These are phyloP conservation scores for Pammene fasciana DNA, from an alignment of 2,888 invertebrate genomes.

Conservation along the genomic window DNA sequence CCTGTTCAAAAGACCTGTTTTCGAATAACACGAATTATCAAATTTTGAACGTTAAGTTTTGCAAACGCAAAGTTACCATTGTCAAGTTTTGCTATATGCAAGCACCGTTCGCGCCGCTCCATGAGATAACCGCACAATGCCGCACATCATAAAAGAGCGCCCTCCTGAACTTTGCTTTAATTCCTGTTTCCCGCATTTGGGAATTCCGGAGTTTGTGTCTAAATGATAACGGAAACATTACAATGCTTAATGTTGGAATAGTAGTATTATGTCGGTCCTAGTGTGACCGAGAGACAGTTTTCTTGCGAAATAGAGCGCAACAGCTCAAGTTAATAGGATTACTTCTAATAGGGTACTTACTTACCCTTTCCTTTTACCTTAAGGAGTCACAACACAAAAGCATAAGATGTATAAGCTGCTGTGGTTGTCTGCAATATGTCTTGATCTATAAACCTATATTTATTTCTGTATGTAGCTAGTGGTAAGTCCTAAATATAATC, in stretches of 20 bases:
- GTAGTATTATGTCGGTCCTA: neutral
- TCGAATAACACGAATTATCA: slow-evolving; percentile 50
- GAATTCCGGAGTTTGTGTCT: slow-evolving; percentile 29
- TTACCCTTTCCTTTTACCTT: too few species aligned
- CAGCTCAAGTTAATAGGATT: slow-evolving; percentile 17
- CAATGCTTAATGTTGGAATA: slow-evolving; percentile 13
- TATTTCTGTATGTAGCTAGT: too few species aligned
- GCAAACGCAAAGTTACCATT: slow-evolving; percentile 52
- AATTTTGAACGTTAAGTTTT: slow-evolving; percentile 50
- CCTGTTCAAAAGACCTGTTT: slow-evolving; percentile 54
- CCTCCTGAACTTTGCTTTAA: slow-evolving; percentile 74
- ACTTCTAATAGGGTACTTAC: neutral
- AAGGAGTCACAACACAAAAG: too few species aligned
- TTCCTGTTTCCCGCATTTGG: slow-evolving; percentile 66
- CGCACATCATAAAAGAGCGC: slow-evolving; percentile 77
- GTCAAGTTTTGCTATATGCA: slow-evolving; percentile 51
- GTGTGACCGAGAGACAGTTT: slow-evolving; percentile 2
- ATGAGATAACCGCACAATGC: slow-evolving; percentile 78
- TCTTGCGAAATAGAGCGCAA: slow-evolving; percentile 9
- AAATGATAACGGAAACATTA: slow-evolving; percentile 32
- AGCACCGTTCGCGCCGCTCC: slow-evolving; percentile 60
- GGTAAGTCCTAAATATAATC: too few species aligned
- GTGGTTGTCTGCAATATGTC: too few species aligned
- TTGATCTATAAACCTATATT: too few species aligned
- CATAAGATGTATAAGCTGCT: too few species aligned